Evolutionary conservation across 2,888 invertebrate genomes (phyloP).

Genomic region (Neoascia interrupta): DNA sequence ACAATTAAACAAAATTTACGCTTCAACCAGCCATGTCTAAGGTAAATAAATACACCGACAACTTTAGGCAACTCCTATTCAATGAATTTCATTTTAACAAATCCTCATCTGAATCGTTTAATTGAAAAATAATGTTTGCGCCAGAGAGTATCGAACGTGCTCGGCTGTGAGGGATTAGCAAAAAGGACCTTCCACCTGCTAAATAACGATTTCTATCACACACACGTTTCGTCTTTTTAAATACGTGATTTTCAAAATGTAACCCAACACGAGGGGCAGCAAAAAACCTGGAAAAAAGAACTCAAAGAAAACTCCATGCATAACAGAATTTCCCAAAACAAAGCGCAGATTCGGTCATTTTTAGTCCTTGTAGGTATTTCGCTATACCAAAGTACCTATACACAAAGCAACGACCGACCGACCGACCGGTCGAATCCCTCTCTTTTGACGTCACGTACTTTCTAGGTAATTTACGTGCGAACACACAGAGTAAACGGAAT

Average conservation of each 20-base stretch:
- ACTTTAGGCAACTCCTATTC: conserved; percentile 11
- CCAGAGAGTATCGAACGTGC: conserved; percentile 60
- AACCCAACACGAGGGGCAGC: conserved; percentile 17
- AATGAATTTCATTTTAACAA: conserved; percentile 53
- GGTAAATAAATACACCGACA: neutral
- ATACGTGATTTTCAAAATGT: conserved; percentile 60
- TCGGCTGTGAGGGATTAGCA: conserved; percentile 36
- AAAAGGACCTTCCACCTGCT: conserved; percentile 47
- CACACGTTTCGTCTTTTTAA: conserved; percentile 63
- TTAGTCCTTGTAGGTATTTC: too few relatives aligned
- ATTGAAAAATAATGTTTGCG: conserved; percentile 68
- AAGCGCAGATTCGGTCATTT: conserved; percentile 50
- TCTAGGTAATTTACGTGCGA: conserved; percentile 79
- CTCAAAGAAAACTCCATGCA: neutral
- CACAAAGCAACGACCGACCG: conserved; percentile 11
- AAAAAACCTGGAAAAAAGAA: neutral
- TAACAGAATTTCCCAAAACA: conserved; percentile 37
- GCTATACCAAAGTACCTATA: too few relatives aligned
- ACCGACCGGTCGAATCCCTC: conserved; percentile 19
- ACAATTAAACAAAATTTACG: neutral
- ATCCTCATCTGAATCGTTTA: conserved; percentile 55
- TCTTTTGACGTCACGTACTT: conserved; percentile 76
- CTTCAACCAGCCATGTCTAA: neutral
- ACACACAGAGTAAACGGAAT: conserved; percentile 31
- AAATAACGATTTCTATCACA: conserved; percentile 60